phyloP scores from a whole-genome alignment of 2,888 invertebrate species.

The Habroteleia sp. region DNA sequence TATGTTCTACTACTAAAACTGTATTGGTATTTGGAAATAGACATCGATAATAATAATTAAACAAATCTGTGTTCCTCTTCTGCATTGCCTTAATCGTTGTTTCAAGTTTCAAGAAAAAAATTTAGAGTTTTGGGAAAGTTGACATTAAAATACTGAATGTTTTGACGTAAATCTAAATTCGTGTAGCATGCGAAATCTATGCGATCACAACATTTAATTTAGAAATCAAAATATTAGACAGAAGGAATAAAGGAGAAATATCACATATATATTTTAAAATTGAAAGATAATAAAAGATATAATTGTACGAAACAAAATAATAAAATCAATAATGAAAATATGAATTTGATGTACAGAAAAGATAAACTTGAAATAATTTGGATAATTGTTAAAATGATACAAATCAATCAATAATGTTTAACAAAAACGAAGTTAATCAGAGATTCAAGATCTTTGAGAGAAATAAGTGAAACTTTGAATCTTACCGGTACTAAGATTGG shows the following conservation, averaged over 20 bases:
- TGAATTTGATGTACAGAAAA: conserved; percentile 25
- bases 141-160: conserved; percentile 14
- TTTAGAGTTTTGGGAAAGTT: conserved; percentile 31
- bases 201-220: conserved; percentile 72
- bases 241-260: no score
- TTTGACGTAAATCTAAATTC: conserved; percentile 3
- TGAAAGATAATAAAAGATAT: no score
- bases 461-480: no score
- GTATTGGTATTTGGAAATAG: not conserved
- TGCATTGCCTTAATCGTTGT: no score
- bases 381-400: no score
- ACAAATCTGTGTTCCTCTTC: no score
- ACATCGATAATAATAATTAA: not conserved
- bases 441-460: no score
- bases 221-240: no score
- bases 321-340: not conserved
- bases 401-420: no score
- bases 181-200: conserved; percentile 71
- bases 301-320: not conserved
- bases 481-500: conserved; percentile 90
- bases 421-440: no score
- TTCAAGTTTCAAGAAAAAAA: conserved; percentile 33
- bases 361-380: not conserved
- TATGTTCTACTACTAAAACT: conserved; percentile 10
- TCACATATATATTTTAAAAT: no score